phyloP scores from a whole-genome alignment of 2,113 vertebrate species.

The Pachycephala philippinensis region DNA sequence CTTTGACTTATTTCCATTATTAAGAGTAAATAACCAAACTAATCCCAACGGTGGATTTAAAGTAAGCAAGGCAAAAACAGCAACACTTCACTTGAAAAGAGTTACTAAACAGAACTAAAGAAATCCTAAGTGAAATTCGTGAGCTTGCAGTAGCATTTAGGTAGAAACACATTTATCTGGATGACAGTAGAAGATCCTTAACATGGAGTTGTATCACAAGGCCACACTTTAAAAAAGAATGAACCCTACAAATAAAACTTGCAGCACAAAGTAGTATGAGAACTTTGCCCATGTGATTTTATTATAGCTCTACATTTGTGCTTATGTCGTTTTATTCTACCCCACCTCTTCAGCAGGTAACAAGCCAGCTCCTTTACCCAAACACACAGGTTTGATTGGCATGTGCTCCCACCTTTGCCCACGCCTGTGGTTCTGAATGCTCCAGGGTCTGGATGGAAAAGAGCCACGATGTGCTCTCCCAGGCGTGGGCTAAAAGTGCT shows the following conservation, averaged over 20 bases:
- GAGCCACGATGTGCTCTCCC: accelerated
- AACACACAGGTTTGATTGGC: neutral
- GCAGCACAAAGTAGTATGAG: neutral
- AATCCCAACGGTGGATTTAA: neutral
- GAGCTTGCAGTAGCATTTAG: neutral
- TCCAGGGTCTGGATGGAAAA: neutral
- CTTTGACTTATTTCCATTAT: slow-evolving; percentile 47
- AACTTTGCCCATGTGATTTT: neutral
- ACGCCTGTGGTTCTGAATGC: neutral
- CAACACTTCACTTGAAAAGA: neutral
- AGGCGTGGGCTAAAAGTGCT: neutral
- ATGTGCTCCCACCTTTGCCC: neutral
- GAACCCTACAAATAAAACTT: neutral
- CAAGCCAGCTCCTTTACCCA: neutral
- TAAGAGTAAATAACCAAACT: slow-evolving; percentile 25
- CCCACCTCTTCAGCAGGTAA: neutral
- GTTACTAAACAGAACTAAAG: neutral
- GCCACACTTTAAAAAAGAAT: neutral
- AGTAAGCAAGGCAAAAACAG: slow-evolving; percentile 39
- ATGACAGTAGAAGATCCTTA: neutral
- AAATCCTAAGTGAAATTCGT: neutral
- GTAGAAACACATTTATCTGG: neutral
- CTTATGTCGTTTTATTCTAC: neutral
- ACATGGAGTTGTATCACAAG: neutral
- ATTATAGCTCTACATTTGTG: neutral